These are phyloP conservation scores for Stomatorhinus walkeri DNA, from an alignment of 2,797 vertebrate species.

Conservation along the genomic window DNA sequence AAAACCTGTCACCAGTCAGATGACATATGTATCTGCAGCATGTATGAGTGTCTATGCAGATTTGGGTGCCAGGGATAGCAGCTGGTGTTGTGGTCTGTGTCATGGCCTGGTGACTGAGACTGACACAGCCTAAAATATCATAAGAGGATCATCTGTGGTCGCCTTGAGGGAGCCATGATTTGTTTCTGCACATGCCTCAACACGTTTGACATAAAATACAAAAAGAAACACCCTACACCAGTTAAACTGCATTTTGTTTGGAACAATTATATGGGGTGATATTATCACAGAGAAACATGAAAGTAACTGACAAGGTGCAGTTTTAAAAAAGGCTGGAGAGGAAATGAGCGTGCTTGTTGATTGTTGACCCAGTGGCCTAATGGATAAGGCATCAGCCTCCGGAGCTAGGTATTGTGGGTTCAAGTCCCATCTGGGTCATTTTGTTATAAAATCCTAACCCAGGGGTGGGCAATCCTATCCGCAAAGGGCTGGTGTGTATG, in stretches of 20 bases:
- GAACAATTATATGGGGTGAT: neutral
- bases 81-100: neutral
- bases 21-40: neutral
- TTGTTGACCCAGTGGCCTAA: conserved; percentile 69
- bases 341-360: rapidly evolving
- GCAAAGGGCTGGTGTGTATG: too few species aligned
- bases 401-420: conserved; percentile 72
- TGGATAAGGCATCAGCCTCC: conserved; percentile 71
- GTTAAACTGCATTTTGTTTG: neutral
- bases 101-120: neutral
- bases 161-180: neutral
- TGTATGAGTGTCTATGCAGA: neutral
- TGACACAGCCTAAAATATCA: neutral
- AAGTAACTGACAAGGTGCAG: neutral
- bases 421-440: conserved; percentile 67
- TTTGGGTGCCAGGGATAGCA: neutral
- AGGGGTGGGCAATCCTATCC: too few species aligned
- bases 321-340: neutral
- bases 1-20: neutral
- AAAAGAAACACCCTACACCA: neutral
- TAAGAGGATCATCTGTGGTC: neutral
- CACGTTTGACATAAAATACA: neutral
- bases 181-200: neutral
- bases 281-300: neutral
- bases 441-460: neutral